A percentile compares a stretch with the other conserved stretches of the same genome.
phyloP scores from a whole-genome alignment of 2,888 invertebrate genomes.

The Limnephilus marmoratus region DNA sequence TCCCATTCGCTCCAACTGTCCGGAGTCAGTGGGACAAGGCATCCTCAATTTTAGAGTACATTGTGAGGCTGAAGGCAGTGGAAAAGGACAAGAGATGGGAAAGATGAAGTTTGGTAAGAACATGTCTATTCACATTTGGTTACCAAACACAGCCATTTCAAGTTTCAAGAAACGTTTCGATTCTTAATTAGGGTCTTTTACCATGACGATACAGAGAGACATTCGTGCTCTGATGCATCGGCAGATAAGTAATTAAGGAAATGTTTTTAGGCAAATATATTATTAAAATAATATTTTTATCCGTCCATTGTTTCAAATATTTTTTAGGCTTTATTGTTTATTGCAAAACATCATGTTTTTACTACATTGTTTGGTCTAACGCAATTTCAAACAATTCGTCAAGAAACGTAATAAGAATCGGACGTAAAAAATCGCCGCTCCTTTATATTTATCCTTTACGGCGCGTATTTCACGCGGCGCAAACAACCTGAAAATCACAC shows the following conservation, averaged over 20 bases:
- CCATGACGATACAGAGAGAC: too few relatives aligned
- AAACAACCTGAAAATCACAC: conserved; percentile 39
- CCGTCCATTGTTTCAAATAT: not conserved
- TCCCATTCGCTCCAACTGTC: too few relatives aligned
- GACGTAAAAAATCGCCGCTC: not conserved
- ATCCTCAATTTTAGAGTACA: too few relatives aligned
- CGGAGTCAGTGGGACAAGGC: too few relatives aligned
- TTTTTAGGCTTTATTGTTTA: not conserved
- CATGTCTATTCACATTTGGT: too few relatives aligned
- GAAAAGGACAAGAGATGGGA: too few relatives aligned
- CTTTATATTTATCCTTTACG: not conserved
- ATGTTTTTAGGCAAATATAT: not conserved
- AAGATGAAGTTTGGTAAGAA: too few relatives aligned
- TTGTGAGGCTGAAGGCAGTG: too few relatives aligned
- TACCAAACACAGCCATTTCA: too few relatives aligned
- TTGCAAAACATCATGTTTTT: not conserved
- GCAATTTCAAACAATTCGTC: not conserved
- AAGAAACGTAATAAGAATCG: not conserved
- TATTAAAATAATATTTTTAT: not conserved
- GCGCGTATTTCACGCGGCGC: not conserved
- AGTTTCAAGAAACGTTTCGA: too few relatives aligned
- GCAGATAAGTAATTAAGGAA: not conserved
- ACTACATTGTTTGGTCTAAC: not conserved
- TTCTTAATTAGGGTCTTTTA: too few relatives aligned
- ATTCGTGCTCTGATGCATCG: too few relatives aligned